Conservation (phyloP, 64 coral and sea anemone genomes). For the Stylophora pistillata region DNA sequence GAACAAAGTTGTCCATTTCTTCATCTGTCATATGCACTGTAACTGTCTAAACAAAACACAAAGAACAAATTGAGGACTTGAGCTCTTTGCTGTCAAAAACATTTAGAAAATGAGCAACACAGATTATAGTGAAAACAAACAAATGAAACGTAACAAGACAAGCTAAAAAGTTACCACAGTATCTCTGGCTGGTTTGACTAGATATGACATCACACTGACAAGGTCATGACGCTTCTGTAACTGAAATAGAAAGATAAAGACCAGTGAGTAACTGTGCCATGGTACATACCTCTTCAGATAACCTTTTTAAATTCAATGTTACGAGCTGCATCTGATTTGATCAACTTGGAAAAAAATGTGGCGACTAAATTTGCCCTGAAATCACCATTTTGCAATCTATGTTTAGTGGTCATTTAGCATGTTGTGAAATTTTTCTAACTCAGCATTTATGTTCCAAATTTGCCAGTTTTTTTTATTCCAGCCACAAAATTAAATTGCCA, state of each 20-base stretch:
- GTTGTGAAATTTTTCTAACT: no score
- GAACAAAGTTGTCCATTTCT: slow-evolving; percentile 99
- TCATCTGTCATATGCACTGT: slow-evolving; percentile 99
- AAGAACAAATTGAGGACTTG: neutral
- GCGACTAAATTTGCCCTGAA: no score
- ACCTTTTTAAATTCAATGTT: neutral
- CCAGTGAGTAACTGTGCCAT: neutral
- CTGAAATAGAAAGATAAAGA: slow-evolving; percentile 59
- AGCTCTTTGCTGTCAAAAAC: no score
- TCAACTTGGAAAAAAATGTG: no score
- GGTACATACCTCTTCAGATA: neutral
- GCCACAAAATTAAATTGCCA: no score
- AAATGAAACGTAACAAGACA: neutral
- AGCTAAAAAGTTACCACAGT: slow-evolving; percentile 75
- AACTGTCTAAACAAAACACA: slow-evolving; percentile 66
- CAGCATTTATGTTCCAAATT: no score
- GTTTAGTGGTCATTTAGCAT: no score
- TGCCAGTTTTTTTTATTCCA: no score
- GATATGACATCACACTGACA: slow-evolving; percentile 96
- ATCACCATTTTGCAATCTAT: no score
- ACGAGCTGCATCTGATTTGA: no score
- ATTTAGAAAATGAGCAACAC: neutral
- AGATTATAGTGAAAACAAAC: neutral
- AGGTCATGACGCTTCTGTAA: slow-evolving; percentile 96
- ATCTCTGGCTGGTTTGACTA: slow-evolving; percentile 96